Base-by-base conservation (phyloP, 2,888 invertebrate genomes). In the Rhopalosiphum nymphaeae region DNA sequence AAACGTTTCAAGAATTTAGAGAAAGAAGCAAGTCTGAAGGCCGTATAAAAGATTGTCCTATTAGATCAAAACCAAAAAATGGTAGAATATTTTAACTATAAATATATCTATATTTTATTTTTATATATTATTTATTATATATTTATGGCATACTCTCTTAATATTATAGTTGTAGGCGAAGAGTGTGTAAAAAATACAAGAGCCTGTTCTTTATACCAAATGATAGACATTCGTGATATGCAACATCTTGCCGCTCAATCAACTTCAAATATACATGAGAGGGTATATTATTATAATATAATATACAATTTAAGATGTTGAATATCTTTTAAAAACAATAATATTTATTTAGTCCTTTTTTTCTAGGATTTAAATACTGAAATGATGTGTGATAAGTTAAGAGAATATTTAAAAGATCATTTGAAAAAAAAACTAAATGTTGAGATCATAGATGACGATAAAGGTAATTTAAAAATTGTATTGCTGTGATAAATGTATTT, bases 1-100 rank as follows among this genome's bases (percentile, higher is more conserved):
- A 91, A 85, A 94, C 94, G 21, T 89, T 89, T 36, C 94, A 95
- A 61, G 92, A 88, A 87, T 95, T 94, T 90, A 95, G 95, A 87
- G 95, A 95, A 91, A 94, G 95, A 92, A 95, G 95, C 85, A 95
- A 95, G 95, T 95, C 95, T 29, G 95, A 95, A 94, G 95, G 95
- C 13, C 95, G 95, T 56, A 95, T 95, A 90, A 95, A 95, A 94
- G 95, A 95, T 90, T 95, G 95, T 78, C 95, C 90, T 21, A 90
- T 95, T 67, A 94, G 88, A 89, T 90, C 86, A 46, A 94, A 94
- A 94, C 88, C 94, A 42, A 94, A 94, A 94, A 94, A 89, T 89
- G 94, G 91, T 94, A 87, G 42, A 21, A 21, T 21, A 36, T 36
- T 44, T 46, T 36, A 36, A 78, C 7, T 36, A 36, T 21, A 78